Evolutionary conservation across 2,113 vertebrate genomes (phyloP).

Genomic region (Craseonycteris thonglongyai): DNA sequence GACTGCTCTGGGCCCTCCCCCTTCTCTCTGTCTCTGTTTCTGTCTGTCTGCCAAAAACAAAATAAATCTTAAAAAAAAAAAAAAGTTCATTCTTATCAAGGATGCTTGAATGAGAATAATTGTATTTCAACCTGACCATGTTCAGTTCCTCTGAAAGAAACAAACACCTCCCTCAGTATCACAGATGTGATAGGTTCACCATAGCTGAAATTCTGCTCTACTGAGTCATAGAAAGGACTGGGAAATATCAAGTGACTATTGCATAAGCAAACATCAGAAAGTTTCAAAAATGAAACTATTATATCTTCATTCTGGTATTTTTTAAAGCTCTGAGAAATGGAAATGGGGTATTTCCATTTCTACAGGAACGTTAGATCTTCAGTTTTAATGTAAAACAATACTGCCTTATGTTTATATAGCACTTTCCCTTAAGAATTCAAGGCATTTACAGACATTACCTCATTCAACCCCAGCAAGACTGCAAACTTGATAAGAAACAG

Average conservation of each 20-base stretch:
- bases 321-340: neutral
- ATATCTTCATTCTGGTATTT: neutral
- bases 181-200: neutral
- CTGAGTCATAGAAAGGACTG: neutral
- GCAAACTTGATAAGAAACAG: neutral
- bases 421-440: conserved; percentile 2
- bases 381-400: neutral
- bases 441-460: neutral
- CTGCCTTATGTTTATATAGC: neutral
- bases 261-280: neutral
- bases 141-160: neutral
- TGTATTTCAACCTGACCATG: neutral
- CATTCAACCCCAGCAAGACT: neutral
- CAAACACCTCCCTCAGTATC: neutral
- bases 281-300: neutral
- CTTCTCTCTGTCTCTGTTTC: too few species aligned
- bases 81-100: neutral
- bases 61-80: too few species aligned
- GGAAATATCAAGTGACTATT: neutral
- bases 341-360: neutral
- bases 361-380: neutral
- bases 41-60: too few species aligned
- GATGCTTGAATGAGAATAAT: neutral
- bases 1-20: too few species aligned
- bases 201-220: neutral